Evolutionary conservation across 23 tunicate species (phyloP).

Genomic region (Styela plicata): DNA sequence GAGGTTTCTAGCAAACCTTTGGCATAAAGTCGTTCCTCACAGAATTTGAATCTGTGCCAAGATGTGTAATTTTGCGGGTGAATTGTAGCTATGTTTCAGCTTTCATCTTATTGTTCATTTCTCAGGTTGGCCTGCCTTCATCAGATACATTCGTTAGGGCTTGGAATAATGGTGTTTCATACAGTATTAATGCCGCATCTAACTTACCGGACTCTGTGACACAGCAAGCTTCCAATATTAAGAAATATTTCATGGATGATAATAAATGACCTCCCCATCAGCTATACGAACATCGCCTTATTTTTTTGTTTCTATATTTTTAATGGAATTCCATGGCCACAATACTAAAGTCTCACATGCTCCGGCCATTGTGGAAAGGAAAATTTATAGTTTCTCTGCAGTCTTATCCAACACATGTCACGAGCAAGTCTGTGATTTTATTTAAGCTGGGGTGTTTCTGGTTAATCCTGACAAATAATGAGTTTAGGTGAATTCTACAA

Average conservation of each 20-base stretch:
- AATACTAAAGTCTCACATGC: no score
- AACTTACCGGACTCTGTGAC: neutral
- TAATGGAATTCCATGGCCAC: no score
- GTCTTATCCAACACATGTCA: no score
- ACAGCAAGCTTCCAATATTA: neutral
- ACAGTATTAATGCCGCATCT: neutral
- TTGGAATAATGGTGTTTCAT: slow-evolving; percentile 1
- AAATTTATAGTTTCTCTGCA: no score
- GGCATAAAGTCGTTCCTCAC: neutral
- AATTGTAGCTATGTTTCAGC: neutral
- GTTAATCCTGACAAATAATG: no score
- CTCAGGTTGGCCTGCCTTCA: slow-evolving; percentile 8
- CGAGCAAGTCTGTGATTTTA: no score
- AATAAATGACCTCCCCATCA: neutral
- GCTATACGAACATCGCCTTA: no score
- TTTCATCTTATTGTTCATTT: neutral
- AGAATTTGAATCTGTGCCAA: neutral
- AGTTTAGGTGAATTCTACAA: no score
- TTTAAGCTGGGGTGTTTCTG: no score
- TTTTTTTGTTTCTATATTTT: no score
- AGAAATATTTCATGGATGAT: neutral
- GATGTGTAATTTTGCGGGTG: no score
- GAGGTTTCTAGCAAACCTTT: neutral
- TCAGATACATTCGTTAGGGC: neutral
- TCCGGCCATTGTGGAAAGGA: no score